Base-by-base conservation (phyloP, 2,888 invertebrate genomes). In the Tetanocera ferruginea region DNA sequence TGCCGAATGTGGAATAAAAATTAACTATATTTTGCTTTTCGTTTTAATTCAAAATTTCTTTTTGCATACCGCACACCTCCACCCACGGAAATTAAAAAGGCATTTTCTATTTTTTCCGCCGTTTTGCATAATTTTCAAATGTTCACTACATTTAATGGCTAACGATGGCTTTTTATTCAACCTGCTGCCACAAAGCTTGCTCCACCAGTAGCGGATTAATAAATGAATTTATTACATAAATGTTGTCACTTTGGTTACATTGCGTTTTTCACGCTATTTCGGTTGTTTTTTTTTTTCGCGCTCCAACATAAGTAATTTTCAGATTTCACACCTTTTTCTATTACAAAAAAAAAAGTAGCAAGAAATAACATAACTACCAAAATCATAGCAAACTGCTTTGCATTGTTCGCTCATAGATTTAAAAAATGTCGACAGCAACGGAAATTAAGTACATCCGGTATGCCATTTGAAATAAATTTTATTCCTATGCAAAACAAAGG, bases 381-480 rank as follows among this genome's bases (percentile, higher is more conserved):
- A 49, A 74, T 57, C 11, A 28, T 57, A 34, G 6, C 28, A 11
- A 74, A 74, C 62, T 67, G 75, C 52, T 81, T 80, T 81, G 80
- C 81, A 81, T 80, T 81, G 79, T 81, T 80, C 80, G 79, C 80
- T 80, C 80, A 80, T 81, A 81, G 80, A 81, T 81, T 81, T 81
- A 66, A 79, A 80, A 80, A 78, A 71, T 75, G 67, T 57, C 80
- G 81, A 80, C 81, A 80, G 78, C 62, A 79, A 79, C 80, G 81
- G 81, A 81, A 81, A 81, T 81, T 76, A 78, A 75, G 55, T 67
- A 23, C 75, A 66, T 75, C 75, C 75, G 75, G 34, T 28, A 5
- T 23, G 19, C 5, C 25, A 75, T 75, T 66, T 55, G 55, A 67
- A 75, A 67, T 75, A 75, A 75, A 75, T 75, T 75, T 67, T 67